A percentile compares a stretch with the other conserved stretches of the same genome.
Evolutionary conservation across 2,797 vertebrate genomes (phyloP).

Genomic region (Chelidonichthys spinosus): DNA sequence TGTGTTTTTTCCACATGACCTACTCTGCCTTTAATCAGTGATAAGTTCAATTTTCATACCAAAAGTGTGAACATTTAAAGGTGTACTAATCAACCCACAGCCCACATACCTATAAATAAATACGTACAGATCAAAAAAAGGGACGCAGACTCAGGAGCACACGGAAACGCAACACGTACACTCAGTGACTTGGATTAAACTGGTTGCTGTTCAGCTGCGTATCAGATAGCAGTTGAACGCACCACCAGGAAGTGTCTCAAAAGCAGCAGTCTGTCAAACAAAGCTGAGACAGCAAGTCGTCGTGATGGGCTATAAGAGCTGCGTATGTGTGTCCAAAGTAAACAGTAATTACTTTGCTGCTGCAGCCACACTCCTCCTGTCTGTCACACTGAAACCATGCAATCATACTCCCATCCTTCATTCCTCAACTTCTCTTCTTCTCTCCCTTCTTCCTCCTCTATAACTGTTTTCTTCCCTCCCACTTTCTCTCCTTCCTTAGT

Average conservation of each 20-base stretch:
- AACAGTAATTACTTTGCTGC: conserved; percentile 76
- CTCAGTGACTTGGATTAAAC: neutral
- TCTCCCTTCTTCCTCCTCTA: neutral
- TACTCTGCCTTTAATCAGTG: neutral
- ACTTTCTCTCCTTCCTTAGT: neutral
- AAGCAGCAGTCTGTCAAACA: conserved; percentile 31
- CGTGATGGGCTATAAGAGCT: conserved; percentile 34
- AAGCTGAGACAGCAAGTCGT: conserved; percentile 64
- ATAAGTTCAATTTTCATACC: neutral
- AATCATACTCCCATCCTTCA: conserved; percentile 67
- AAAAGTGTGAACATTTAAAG: neutral
- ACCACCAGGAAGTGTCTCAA: conserved; percentile 9
- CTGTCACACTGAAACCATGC: conserved; percentile 64
- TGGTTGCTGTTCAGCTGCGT: neutral
- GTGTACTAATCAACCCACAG: neutral
- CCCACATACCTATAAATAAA: neutral
- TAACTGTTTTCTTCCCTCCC: neutral
- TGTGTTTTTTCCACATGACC: too few species aligned
- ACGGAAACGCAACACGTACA: too few species aligned
- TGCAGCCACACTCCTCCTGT: conserved; percentile 70
- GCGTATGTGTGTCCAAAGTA: conserved; percentile 61
- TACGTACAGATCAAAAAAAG: neutral
- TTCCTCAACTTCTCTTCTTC: conserved; percentile 34
- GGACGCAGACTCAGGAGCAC: too few species aligned
- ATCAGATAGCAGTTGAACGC: neutral